Evolutionary conservation across 2,797 vertebrate species (phyloP).

Genomic region (Brotula barbata): DNA sequence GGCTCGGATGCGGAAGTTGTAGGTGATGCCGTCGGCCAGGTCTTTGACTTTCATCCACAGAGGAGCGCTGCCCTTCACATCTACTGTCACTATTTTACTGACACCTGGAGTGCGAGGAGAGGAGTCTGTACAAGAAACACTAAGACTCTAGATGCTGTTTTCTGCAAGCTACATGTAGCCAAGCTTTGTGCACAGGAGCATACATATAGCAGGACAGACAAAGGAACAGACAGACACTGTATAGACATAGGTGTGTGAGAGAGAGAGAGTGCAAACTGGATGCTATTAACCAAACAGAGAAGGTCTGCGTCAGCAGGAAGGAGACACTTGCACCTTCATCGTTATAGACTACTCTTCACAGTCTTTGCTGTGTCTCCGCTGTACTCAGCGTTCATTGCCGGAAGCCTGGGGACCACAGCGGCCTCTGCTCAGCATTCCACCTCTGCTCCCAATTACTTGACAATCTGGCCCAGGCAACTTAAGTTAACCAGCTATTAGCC

Average conservation of each 20-base stretch:
- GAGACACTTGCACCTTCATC: conserved; percentile 20
- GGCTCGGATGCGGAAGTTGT: conserved; percentile 91
- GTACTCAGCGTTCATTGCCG: conserved; percentile 37
- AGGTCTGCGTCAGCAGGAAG: conserved; percentile 29
- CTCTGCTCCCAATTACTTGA: conserved; percentile 75
- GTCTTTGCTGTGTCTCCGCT: conserved; percentile 20
- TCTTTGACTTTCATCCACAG: conserved; percentile 98
- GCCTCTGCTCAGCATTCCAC: conserved; percentile 56
- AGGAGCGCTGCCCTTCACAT: conserved; percentile 91
- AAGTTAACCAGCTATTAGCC: conserved; percentile 64
- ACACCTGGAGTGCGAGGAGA: conserved; percentile 88
- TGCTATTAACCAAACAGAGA: conserved; percentile 12
- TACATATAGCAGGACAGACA: conserved; percentile 24
- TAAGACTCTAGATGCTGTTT: conserved; percentile 79
- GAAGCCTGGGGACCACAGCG: conserved; percentile 51
- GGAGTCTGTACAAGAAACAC: conserved; percentile 82
- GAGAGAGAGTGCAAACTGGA: background rate
- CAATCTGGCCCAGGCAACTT: conserved; percentile 62
- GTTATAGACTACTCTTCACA: conserved; percentile 42
- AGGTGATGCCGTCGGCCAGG: conserved; percentile 91
- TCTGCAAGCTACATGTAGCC: conserved; percentile 63
- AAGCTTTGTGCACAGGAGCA: conserved; percentile 48
- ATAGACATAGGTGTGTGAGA: background rate
- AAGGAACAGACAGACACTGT: background rate
- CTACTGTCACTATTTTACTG: conserved; percentile 98